Evolutionary conservation across 2,797 vertebrate genomes (phyloP).

Genomic region (Ciconia nigra): DNA sequence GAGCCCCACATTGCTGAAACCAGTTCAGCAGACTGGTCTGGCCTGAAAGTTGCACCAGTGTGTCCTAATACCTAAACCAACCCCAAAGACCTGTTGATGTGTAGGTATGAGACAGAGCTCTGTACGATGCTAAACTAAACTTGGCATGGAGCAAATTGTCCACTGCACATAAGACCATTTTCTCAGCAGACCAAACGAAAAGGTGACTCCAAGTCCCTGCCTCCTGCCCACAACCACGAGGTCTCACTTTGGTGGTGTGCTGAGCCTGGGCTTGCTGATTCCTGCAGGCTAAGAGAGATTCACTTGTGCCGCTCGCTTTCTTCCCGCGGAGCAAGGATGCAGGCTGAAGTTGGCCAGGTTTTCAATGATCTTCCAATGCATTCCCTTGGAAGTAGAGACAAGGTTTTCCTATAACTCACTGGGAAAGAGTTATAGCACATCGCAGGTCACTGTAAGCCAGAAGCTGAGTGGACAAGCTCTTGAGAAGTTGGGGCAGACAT

Average conservation of each 20-base stretch:
- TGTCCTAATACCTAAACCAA: not conserved
- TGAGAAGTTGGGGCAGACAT: not conserved
- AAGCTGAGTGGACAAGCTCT: not conserved
- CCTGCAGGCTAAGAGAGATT: not conserved
- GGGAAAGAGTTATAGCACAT: not conserved
- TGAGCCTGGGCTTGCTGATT: not conserved
- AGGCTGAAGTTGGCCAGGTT: not conserved
- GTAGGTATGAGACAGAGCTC: not conserved
- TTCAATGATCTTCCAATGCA: not conserved
- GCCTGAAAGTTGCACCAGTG: not conserved
- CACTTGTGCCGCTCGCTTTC: not conserved
- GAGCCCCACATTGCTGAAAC: not conserved
- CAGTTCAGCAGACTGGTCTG: not conserved
- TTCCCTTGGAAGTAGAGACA: not conserved
- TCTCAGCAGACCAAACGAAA: not conserved
- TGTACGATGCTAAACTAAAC: not conserved
- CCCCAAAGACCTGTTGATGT: rapidly evolving
- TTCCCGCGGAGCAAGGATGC: not conserved
- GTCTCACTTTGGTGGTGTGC: not conserved
- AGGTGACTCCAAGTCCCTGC: not conserved
- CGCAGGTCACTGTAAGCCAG: not conserved
- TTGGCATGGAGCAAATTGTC: not conserved
- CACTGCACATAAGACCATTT: not conserved
- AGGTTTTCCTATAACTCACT: not conserved
- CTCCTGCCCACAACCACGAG: not conserved